Conservation (phyloP, 2,113 vertebrate species). For the Ammodytes marinus region DNA sequence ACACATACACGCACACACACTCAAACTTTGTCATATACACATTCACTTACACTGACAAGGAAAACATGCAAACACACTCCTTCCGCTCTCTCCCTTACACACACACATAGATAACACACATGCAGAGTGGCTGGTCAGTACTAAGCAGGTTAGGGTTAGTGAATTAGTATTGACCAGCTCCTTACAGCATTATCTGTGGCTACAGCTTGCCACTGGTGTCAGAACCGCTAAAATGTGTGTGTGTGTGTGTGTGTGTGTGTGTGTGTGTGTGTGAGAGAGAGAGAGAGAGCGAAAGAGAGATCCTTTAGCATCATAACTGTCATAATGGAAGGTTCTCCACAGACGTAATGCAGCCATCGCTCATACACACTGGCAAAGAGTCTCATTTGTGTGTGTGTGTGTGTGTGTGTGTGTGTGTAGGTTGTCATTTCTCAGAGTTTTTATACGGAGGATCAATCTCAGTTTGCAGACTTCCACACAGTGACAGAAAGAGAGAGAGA, state of each 20-base stretch:
- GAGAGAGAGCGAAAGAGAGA: not conserved
- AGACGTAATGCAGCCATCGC: conserved; percentile 73
- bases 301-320: conserved; percentile 79
- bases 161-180: conserved; percentile 77
- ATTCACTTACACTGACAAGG: conserved; percentile 36
- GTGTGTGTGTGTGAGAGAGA: not conserved
- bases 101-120: conserved; percentile 19
- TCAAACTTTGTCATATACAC: not conserved
- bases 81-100: conserved; percentile 40
- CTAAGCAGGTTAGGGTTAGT: conserved; percentile 77
- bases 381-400: conserved; percentile 32
- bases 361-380: conserved; percentile 55
- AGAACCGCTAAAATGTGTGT: conserved; percentile 52
- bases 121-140: conserved; percentile 71
- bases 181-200: conserved; percentile 76
- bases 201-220: conserved; percentile 64
- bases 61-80: conserved; percentile 61
- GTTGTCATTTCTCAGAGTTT: conserved; percentile 48
- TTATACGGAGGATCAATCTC: conserved; percentile 43
- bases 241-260: conserved; percentile 10
- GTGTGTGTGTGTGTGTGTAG: conserved; percentile 9
- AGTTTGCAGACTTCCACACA: conserved; percentile 44
- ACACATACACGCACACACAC: conserved; percentile 22
- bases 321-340: conserved; percentile 60
- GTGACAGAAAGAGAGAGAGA: not conserved